A percentile compares a stretch with the other conserved stretches of the same genome.
phyloP scores from a whole-genome alignment of 2,888 invertebrate species.

The Nemotelus nigrinus region DNA sequence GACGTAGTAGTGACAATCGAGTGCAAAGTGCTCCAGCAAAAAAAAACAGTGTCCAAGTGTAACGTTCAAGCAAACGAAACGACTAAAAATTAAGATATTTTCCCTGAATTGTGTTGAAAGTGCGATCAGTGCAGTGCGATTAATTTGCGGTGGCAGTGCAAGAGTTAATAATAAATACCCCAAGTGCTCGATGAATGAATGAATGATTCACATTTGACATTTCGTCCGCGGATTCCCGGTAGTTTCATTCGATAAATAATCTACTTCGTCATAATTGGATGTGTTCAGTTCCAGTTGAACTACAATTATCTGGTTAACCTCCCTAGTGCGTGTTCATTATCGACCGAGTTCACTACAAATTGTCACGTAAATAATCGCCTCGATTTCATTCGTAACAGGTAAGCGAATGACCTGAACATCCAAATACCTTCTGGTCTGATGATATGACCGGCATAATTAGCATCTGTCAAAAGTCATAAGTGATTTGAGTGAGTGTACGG shows the following conservation, averaged over 20 bases:
- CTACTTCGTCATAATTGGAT: background rate
- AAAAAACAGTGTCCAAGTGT: no score
- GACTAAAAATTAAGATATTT: no score
- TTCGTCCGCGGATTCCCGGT: constrained; percentile 11
- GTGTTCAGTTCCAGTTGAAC: background rate
- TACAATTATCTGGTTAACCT: no score
- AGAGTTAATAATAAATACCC: constrained; percentile 9
- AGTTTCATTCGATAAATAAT: background rate
- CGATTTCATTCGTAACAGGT: constrained; percentile 7
- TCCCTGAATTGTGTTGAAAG: no score
- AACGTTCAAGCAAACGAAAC: no score
- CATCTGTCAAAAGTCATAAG: constrained; percentile 37
- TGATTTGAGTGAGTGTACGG: background rate
- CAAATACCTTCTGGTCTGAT: background rate
- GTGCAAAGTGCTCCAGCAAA: background rate
- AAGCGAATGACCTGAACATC: background rate
- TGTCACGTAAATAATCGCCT: background rate
- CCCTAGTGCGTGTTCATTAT: no score
- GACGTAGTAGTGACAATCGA: background rate
- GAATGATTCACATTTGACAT: constrained; percentile 13
- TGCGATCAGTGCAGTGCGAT: background rate
- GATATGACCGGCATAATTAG: constrained; percentile 25
- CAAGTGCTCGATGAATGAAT: background rate
- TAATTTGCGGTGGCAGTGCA: constrained; percentile 15
- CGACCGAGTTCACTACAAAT: no score